Conservation (phyloP, 2,888 invertebrate species). For the Ophion slaviceki region DNA sequence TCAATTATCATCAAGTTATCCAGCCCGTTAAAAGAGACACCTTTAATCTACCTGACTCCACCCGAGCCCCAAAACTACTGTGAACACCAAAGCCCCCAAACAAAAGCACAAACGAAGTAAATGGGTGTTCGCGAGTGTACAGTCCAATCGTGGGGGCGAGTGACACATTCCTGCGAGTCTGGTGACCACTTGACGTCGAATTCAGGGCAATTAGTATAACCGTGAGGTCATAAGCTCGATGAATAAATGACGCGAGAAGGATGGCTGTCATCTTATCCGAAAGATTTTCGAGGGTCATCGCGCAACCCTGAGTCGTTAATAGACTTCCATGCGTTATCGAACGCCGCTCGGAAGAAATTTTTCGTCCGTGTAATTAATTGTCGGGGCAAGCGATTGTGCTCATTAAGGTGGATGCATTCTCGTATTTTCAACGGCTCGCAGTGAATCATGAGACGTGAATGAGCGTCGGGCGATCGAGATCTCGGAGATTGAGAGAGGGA, state of each 20-base stretch:
- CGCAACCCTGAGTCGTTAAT: neutral
- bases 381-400: too few species aligned
- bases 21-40: too few species aligned
- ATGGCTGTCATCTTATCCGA: constrained; percentile 23
- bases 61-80: too few species aligned
- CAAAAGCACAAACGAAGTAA: neutral
- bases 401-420: neutral
- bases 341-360: too few species aligned
- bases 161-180: constrained; percentile 73
- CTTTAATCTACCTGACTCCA: too few species aligned
- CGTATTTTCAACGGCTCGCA: neutral
- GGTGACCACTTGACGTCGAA: constrained; percentile 75
- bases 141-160: neutral
- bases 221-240: constrained; percentile 74
- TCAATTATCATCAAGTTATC: too few species aligned
- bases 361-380: too few species aligned
- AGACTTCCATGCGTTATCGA: too few species aligned
- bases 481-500: too few species aligned
- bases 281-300: constrained; percentile 7
- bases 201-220: constrained; percentile 79
- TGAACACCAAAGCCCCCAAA: too few species aligned
- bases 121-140: neutral
- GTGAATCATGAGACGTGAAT: constrained; percentile 78
- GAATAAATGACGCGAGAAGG: neutral
- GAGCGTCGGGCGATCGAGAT: constrained; percentile 68